Evolutionary conservation across 2,113 vertebrate species (phyloP).

Genomic region (Ptilorrhoa leucosticta): DNA sequence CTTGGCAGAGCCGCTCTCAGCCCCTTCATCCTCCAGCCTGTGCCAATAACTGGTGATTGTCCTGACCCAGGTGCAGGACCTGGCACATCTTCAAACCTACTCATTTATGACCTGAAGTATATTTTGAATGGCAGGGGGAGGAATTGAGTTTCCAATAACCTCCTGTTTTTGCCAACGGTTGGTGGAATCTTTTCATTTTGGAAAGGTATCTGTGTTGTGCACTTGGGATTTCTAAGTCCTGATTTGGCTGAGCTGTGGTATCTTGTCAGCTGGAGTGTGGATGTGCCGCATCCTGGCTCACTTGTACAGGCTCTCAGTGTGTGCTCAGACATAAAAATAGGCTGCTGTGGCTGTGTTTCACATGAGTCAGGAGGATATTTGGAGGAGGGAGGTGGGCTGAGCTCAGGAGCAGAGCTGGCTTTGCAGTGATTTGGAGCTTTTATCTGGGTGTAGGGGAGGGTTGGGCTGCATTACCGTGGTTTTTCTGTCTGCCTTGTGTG

Average conservation of each 20-base stretch:
- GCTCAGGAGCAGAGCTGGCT: neutral
- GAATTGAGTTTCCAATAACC: neutral
- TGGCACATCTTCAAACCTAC: neutral
- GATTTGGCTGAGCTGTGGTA: neutral
- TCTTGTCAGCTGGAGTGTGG: neutral
- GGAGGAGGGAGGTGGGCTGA: conserved; percentile 40
- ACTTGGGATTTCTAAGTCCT: neutral
- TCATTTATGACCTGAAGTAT: neutral
- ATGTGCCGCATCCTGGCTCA: neutral
- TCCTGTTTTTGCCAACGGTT: neutral
- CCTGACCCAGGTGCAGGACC: neutral
- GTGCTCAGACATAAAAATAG: conserved; percentile 27
- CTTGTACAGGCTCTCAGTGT: neutral
- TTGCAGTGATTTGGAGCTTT: neutral
- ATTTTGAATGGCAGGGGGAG: neutral
- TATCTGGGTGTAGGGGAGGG: neutral
- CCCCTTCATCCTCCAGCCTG: neutral
- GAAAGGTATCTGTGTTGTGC: neutral
- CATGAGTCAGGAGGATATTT: conserved; percentile 46
- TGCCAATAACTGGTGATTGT: neutral
- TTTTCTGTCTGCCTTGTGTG: neutral
- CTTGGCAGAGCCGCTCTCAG: neutral
- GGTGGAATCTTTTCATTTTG: neutral
- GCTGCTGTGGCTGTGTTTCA: neutral
- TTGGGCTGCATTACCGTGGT: neutral